Percentiles rank a stretch among this genome's conserved stretches.
Evolutionary conservation across 2,797 vertebrate species (phyloP).

Genomic region (Darevskia nairensis): DNA sequence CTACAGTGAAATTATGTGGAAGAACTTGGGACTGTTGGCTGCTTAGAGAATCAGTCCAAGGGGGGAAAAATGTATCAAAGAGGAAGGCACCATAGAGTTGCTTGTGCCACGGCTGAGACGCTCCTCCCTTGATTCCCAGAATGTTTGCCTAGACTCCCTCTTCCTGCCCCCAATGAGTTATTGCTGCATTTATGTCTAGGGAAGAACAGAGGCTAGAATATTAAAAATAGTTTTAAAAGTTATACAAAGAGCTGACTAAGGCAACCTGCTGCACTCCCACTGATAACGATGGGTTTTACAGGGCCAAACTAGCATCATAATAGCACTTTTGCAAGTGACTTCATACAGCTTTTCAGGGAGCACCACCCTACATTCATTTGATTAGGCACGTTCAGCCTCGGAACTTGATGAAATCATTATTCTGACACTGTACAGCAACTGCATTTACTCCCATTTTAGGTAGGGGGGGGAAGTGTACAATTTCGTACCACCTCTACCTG

Average conservation of each 20-base stretch:
- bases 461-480: conserved; percentile 36
- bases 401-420: conserved; percentile 35
- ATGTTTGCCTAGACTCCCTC: conserved; percentile 13
- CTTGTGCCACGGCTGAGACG: neutral
- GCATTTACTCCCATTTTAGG: conserved; percentile 14
- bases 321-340: neutral
- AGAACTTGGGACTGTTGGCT: conserved; percentile 14
- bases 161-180: conserved; percentile 1
- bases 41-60: neutral
- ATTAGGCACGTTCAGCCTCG: conserved; percentile 60
- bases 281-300: neutral
- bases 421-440: conserved; percentile 40
- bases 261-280: neutral
- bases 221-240: too few species aligned
- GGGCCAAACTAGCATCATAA: neutral
- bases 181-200: neutral
- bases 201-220: neutral
- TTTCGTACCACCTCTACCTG: neutral
- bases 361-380: conserved; percentile 42
- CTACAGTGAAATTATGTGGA: conserved; percentile 8
- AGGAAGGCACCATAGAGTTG: neutral
- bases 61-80: neutral
- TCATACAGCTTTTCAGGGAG: neutral
- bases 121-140: conserved; percentile 10
- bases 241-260: neutral